Evolutionary conservation across 2,797 vertebrate genomes (phyloP), one percentile per base, ranked within the genome.

Genomic region (Cyclopterus lumpus): DNA sequence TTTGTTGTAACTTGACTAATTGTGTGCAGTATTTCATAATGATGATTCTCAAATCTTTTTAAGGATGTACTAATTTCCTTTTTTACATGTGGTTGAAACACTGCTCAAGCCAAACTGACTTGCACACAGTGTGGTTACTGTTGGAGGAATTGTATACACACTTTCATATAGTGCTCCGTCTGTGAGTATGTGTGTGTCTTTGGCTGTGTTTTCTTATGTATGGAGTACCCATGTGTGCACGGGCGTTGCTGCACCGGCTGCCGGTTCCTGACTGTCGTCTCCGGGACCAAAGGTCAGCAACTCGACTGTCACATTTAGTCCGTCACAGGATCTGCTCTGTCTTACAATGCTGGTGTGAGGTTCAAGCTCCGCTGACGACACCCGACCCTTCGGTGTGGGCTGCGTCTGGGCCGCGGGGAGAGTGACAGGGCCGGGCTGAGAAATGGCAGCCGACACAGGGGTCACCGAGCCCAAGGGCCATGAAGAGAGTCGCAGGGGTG

Each of bases 251-350:
- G 64, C 70, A 71, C n/a, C 24, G 6, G 81, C 62, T 76, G 64
- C 76, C 34, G 77, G n/a, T 72, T 80, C 48, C 79, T 63, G 32
- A 80, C 80, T 64, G 72, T 68, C 22, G 63, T 85, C 86, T 75
- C 22, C 18, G 66, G 69, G 92, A 78, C 79, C 90, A 91, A 85
- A 89, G 91, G 91, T 94, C 91, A 84, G 80, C 84, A 40, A 73
- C 89, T 88, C 87, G 88, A 75, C 90, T 91, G 92, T 94, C 92
- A 90, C 88, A 82, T 85, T 74, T 63, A 57, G 86, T 88, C 88
- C 67, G 76, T 91, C 91, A 86, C 89, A 88, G 83, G 80, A 81
- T 86, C 81, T 83, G 88, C 81, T 86, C 86, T 80, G 83, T 88
- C 86, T 72, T 84, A 90, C 89, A 89, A 81, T 86, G 77, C 53